phyloP scores from a whole-genome alignment of 2,113 vertebrate genomes.

The Calyptommatus sinebrachiatus region DNA sequence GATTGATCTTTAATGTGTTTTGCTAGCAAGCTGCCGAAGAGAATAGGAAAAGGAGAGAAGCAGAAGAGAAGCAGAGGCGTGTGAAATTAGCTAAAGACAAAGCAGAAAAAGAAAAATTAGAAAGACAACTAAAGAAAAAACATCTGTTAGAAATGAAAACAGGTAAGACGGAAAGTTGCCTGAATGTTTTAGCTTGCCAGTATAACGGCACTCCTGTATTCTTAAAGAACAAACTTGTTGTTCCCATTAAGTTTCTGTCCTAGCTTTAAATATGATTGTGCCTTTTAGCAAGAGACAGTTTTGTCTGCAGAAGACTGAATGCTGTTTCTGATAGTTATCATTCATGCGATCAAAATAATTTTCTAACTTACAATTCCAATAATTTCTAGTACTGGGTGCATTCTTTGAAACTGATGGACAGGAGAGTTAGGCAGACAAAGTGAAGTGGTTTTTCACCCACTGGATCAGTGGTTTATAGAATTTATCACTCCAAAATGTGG shows the following conservation, averaged over 20 bases:
- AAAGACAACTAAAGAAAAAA: slow-evolving; percentile 92
- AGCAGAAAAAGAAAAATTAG: slow-evolving; percentile 88
- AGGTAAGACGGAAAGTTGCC: slow-evolving; percentile 69
- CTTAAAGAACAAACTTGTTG: background rate
- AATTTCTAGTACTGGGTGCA: too few species aligned
- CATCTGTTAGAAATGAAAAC: slow-evolving; percentile 87
- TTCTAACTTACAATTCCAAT: background rate
- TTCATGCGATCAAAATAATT: background rate
- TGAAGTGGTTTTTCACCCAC: too few species aligned
- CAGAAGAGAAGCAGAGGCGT: slow-evolving; percentile 89
- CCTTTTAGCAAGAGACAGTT: background rate
- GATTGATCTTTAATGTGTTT: slow-evolving; percentile 25
- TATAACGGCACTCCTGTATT: background rate
- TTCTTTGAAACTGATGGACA: too few species aligned
- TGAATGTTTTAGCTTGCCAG: slow-evolving; percentile 13
- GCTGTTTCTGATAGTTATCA: background rate
- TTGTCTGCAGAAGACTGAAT: background rate
- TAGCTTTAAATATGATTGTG: background rate
- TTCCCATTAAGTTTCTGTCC: slow-evolving; percentile 20
- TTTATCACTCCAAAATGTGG: too few species aligned
- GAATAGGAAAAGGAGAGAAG: slow-evolving; percentile 83
- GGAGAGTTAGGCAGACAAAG: too few species aligned
- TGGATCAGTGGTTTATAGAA: too few species aligned
- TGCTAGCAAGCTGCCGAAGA: slow-evolving; percentile 91
- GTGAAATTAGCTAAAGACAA: slow-evolving; percentile 89